Evolutionary conservation across 2,113 vertebrate species (phyloP).

Genomic region (Pseudonaja textilis): DNA sequence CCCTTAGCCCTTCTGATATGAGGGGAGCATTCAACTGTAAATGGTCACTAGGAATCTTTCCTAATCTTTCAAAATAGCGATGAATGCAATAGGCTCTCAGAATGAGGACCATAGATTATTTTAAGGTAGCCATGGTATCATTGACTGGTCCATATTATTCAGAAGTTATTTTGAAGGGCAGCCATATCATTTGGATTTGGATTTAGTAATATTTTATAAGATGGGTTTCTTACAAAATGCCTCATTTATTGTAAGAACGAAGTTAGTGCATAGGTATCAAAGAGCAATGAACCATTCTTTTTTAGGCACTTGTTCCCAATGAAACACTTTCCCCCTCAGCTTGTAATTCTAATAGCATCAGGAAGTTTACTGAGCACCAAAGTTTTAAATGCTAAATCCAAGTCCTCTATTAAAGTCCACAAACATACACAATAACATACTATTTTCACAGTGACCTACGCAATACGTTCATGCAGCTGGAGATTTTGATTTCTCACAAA

Average conservation of each 20-base stretch:
- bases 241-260: not conserved
- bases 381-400: conserved; percentile 57
- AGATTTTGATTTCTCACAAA: conserved; percentile 66
- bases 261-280: not conserved
- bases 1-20: not conserved
- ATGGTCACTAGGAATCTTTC: not conserved
- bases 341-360: not conserved
- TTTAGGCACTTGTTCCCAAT: not conserved
- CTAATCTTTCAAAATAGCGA: not conserved
- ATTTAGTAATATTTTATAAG: not conserved
- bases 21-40: not conserved
- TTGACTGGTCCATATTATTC: too few species aligned
- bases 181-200: not conserved
- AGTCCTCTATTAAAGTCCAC: conserved; percentile 34
- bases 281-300: not conserved
- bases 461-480: conserved; percentile 9
- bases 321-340: not conserved
- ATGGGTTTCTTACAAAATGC: not conserved
- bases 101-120: not conserved
- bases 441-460: conserved; percentile 61
- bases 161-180: not conserved
- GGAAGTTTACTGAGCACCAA: conserved; percentile 41
- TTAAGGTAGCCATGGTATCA: not conserved
- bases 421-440: conserved; percentile 10
- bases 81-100: not conserved